Evolutionary conservation across 1,140 invertebrate species (phyloP).

Genomic region (Diorhabda sublineata): DNA sequence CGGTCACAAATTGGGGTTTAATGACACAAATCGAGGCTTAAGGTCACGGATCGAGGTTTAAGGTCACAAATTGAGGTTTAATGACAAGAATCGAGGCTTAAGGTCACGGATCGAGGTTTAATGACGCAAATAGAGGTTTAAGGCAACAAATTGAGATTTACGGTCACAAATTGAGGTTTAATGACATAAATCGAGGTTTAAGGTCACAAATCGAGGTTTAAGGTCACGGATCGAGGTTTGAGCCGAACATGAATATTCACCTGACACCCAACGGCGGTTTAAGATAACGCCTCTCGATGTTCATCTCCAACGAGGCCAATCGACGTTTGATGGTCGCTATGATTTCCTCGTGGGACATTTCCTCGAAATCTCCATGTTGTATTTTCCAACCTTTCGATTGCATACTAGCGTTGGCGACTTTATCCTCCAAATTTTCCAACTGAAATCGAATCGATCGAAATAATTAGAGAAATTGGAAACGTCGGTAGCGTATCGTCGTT

Average conservation of each 20-base stretch:
- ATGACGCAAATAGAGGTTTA: too few relatives aligned
- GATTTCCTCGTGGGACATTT: slow-evolving; percentile 57
- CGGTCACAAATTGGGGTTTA: too few relatives aligned
- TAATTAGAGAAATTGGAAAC: not conserved
- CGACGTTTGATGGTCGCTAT: slow-evolving; percentile 70
- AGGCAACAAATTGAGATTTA: too few relatives aligned
- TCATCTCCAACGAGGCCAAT: slow-evolving; percentile 77
- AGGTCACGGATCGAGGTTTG: too few relatives aligned
- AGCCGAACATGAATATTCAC: slow-evolving; percentile 47
- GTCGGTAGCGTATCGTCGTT: not conserved
- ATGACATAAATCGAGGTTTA: too few relatives aligned
- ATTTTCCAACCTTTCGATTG: slow-evolving; percentile 89
- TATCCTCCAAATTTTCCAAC: slow-evolving; percentile 87
- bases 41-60: too few relatives aligned
- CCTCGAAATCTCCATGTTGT: slow-evolving; percentile 55
- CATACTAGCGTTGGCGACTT: slow-evolving; percentile 88
- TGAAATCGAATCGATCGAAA: slow-evolving; percentile 16
- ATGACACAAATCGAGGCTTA: too few relatives aligned
- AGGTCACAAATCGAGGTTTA: too few relatives aligned
- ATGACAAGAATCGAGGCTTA: too few relatives aligned
- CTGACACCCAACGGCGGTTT: slow-evolving; percentile 85
- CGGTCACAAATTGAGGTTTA: too few relatives aligned
- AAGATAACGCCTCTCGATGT: slow-evolving; percentile 88
- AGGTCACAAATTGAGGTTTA: too few relatives aligned
- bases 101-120: too few relatives aligned